phyloP scores from a whole-genome alignment of 2,888 invertebrate species.

The Aphodius sticticus region DNA sequence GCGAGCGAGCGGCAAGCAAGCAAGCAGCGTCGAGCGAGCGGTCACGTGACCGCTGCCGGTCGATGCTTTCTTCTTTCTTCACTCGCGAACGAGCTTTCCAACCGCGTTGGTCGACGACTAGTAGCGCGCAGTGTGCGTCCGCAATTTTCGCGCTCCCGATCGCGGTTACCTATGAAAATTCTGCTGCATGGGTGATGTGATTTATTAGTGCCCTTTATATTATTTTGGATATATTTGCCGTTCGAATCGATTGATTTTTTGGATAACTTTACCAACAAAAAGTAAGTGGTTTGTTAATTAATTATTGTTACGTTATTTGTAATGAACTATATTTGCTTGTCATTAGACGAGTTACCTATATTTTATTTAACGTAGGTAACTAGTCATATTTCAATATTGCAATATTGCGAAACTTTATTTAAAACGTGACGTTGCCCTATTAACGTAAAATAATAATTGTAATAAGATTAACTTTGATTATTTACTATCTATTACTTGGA shows the following conservation, averaged over 20 bases:
- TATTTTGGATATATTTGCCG: neutral
- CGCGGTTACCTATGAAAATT: neutral
- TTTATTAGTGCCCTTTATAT: neutral
- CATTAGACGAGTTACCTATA: no score
- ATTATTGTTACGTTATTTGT: neutral
- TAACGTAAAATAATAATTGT: no score
- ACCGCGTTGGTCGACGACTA: conserved; percentile 31
- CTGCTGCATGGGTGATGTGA: neutral
- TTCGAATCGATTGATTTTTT: neutral
- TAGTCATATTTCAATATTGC: no score
- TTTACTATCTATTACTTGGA: no score
- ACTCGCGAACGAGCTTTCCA: conserved; percentile 49
- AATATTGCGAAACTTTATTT: no score
- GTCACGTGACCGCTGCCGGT: conserved; percentile 52
- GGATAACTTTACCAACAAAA: neutral
- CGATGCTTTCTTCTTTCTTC: conserved; percentile 54
- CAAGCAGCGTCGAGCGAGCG: conserved; percentile 15
- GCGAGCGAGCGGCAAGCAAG: neutral
- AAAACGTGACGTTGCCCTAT: no score
- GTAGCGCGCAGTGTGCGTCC: neutral
- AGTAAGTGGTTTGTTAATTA: neutral
- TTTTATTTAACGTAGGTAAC: no score
- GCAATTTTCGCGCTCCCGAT: neutral
- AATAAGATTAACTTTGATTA: no score
- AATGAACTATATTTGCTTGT: no score